phyloP scores from a whole-genome alignment of 2,888 invertebrate genomes.

The Troides helena region DNA sequence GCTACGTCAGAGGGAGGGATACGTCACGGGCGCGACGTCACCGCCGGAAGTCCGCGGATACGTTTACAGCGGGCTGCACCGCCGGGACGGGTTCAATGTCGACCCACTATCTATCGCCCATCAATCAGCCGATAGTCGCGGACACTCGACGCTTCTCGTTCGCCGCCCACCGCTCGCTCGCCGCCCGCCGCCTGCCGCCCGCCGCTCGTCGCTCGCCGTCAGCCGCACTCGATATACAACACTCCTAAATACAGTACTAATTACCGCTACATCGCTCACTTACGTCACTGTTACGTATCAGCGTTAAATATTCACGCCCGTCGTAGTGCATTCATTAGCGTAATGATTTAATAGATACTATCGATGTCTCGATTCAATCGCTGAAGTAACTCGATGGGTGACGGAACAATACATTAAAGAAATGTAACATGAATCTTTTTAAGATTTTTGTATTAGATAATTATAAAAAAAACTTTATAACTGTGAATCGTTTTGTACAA shows the following conservation, averaged over 20 bases:
- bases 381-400: conserved; percentile 4
- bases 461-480: neutral
- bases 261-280: conserved; percentile 36
- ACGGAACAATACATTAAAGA: neutral
- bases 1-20: conserved; percentile 56
- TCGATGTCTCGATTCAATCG: conserved; percentile 11
- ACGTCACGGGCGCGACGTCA: conserved; percentile 71
- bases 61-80: conserved; percentile 61
- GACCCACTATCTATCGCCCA: conserved; percentile 72
- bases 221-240: conserved; percentile 25
- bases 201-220: neutral
- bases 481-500: no score
- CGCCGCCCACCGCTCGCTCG: conserved; percentile 29
- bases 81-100: conserved; percentile 75
- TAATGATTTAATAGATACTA: neutral
- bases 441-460: neutral
- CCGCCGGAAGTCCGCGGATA: conserved; percentile 75
- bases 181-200: conserved; percentile 15
- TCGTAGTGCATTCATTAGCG: conserved; percentile 15
- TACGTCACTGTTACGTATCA: conserved; percentile 32
- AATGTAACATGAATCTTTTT: neutral
- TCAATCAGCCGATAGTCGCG: conserved; percentile 63
- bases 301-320: conserved; percentile 27
- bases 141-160: conserved; percentile 33
- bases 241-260: conserved; percentile 36